Conservation (phyloP, 2,797 vertebrate genomes). For the Rhincodon typus region DNA sequence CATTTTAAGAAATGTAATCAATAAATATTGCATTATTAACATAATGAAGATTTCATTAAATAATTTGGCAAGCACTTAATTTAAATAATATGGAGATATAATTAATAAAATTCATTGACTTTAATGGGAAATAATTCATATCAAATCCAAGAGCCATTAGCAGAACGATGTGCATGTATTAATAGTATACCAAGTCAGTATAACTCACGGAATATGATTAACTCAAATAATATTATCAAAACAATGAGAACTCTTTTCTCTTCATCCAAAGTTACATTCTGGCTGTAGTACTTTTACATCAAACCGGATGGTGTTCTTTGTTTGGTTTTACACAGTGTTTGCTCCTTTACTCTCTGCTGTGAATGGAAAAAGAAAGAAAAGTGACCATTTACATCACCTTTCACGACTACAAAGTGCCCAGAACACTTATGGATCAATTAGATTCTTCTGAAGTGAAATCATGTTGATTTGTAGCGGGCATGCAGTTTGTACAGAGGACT, state of each 20-base stretch:
- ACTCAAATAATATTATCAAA: not conserved
- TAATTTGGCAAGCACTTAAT: constrained; percentile 3
- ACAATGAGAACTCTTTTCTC: not conserved
- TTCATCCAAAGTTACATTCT: not conserved
- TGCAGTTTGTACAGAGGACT: too few species aligned
- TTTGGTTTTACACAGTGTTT: too few species aligned
- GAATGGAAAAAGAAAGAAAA: too few species aligned
- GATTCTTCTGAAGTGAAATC: too few species aligned
- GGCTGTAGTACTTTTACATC: too few species aligned
- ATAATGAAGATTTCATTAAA: not conserved
- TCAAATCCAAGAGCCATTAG: not conserved
- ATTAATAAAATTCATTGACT: constrained; percentile 1
- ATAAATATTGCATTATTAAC: constrained; percentile 2
- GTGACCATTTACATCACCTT: too few species aligned
- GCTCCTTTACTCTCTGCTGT: too few species aligned
- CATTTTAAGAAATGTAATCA: constrained; percentile 3
- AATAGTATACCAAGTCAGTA: constrained; percentile 4
- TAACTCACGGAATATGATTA: not conserved
- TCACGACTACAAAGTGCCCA: too few species aligned
- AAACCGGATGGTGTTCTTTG: too few species aligned
- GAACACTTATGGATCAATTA: too few species aligned
- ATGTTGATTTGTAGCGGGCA: too few species aligned
- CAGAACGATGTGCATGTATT: not conserved
- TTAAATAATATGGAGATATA: constrained; percentile 14
- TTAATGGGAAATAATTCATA: constrained; percentile 34